These are phyloP conservation scores for Bombylius major DNA, from an alignment of 2,888 invertebrate genomes.

Conservation along the genomic window DNA sequence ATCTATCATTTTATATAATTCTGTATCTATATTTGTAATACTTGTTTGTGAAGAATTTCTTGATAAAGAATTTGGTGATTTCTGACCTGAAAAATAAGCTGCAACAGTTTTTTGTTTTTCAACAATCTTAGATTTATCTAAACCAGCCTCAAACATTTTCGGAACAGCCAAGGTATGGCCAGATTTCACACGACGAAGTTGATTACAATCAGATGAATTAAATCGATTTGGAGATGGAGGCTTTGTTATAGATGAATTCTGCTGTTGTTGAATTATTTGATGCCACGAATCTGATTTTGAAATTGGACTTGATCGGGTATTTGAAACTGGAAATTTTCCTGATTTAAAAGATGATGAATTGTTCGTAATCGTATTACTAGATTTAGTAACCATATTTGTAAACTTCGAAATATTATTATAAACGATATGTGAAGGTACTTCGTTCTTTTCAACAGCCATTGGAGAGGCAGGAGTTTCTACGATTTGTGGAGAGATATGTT, in stretches of 20 bases:
- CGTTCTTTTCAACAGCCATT: slow-evolving; percentile 13
- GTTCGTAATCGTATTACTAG: slow-evolving; percentile 14
- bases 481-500: slow-evolving; percentile 21
- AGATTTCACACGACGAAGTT: slow-evolving; percentile 49
- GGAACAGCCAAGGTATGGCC: slow-evolving; percentile 61
- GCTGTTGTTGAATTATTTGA: slow-evolving; percentile 42
- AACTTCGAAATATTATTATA: slow-evolving; percentile 33
- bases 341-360: slow-evolving; percentile 16
- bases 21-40: slow-evolving; percentile 1
- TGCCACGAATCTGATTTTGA: slow-evolving; percentile 74
- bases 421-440: slow-evolving; percentile 31
- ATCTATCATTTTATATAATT: not conserved
- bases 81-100: slow-evolving; percentile 51
- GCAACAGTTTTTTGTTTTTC: slow-evolving; percentile 61
- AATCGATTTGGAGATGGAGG: slow-evolving; percentile 29
- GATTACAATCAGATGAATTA: slow-evolving; percentile 28
- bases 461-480: slow-evolving; percentile 32
- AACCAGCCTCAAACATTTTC: slow-evolving; percentile 70
- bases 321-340: slow-evolving; percentile 17
- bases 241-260: slow-evolving; percentile 21
- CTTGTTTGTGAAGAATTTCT: slow-evolving; percentile 22
- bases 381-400: slow-evolving; percentile 27
- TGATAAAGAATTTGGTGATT: slow-evolving; percentile 32
- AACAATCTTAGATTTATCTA: slow-evolving; percentile 51
- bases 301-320: slow-evolving; percentile 31